Percentiles rank a stretch among this genome's conserved stretches.
Conservation (phyloP, 2,888 invertebrate species). For the Chrysina gloriosa region DNA sequence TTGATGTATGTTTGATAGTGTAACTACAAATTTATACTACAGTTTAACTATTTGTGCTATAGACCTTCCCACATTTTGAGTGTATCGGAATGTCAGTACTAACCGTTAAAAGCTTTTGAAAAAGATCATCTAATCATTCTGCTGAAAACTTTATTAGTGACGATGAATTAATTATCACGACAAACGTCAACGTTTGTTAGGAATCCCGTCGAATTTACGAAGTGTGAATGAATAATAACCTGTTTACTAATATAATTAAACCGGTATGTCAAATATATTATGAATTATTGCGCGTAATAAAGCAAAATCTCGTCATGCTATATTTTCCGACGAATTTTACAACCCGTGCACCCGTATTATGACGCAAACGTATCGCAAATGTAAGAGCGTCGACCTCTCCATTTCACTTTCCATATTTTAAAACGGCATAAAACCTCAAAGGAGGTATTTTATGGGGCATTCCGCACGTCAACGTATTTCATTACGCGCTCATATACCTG, state of each 20-base stretch:
- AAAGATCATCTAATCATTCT: neutral
- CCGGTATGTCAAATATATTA: slow-evolving; percentile 27
- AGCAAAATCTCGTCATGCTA: slow-evolving; percentile 22
- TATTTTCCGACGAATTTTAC: slow-evolving; percentile 19
- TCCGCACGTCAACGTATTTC: slow-evolving; percentile 35
- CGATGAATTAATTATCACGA: slow-evolving; percentile 29
- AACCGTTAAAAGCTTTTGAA: neutral
- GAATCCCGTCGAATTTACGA: slow-evolving; percentile 28
- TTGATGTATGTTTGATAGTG: too few species aligned
- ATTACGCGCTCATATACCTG: slow-evolving; percentile 35
- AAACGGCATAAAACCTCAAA: slow-evolving; percentile 38
- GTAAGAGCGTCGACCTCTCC: slow-evolving; percentile 29
- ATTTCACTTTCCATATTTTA: slow-evolving; percentile 37
- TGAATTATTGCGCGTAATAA: slow-evolving; percentile 26
- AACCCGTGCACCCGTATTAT: slow-evolving; percentile 6
- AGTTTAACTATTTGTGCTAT: neutral
- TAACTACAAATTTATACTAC: too few species aligned
- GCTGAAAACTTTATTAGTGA: slow-evolving; percentile 21
- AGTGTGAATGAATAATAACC: slow-evolving; percentile 33
- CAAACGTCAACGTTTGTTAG: slow-evolving; percentile 7
- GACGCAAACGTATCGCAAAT: slow-evolving; percentile 31
- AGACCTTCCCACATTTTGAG: neutral
- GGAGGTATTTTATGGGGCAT: slow-evolving; percentile 36
- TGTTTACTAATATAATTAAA: slow-evolving; percentile 36
- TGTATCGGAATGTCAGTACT: neutral